Base-by-base conservation (phyloP, 2,113 vertebrate genomes). In the Cebidichthys violaceus region DNA sequence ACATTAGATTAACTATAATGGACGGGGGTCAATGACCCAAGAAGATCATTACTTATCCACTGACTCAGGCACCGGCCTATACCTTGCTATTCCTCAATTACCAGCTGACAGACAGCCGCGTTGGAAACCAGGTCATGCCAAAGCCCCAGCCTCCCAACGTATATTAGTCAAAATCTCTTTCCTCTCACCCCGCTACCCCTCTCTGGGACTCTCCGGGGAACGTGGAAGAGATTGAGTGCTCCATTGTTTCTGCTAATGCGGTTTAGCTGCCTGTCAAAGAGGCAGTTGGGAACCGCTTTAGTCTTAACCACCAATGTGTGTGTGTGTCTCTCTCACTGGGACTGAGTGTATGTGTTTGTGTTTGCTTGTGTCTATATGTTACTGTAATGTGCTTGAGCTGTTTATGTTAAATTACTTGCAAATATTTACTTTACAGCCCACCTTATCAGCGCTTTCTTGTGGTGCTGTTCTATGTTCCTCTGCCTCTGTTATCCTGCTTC, bases 201-300 rank as follows among this genome's bases (percentile, higher is more conserved):
- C 71, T 73, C 69, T 22, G 82, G 69, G 66, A 77, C 83, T 88
- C 86, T 88, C 87, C 50, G 0, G 86, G 86, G 90, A 92, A 66
- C 10, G 37, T n/a, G 78, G 85, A 50, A 13, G 78, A 91, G 91
- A 93, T 92, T 92, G 89, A 92, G 92, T 83, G 84, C 79, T 86
- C 83, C 87, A 92, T 93, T 94, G 93, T 94, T 94, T 93, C 93
- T 81, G 85, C 77, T 93, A 92, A 92, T 92, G 90, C 79, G 59
- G 82, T 92, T 90, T 90, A 91, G 91, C 92, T 91, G 88, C 88
- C 87, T 86, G 87, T 92, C 89, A 92, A 84, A 90, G 82, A 89
- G 74, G 68, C 88, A 52, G 88, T 59, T 73, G 85, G 88, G 83
- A 93, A 57, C 59, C 20, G 78, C 71, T 84, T 67, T 75, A 65